phyloP scores from a whole-genome alignment of 2,113 vertebrate species.

The Hirundichthys speculiger region DNA sequence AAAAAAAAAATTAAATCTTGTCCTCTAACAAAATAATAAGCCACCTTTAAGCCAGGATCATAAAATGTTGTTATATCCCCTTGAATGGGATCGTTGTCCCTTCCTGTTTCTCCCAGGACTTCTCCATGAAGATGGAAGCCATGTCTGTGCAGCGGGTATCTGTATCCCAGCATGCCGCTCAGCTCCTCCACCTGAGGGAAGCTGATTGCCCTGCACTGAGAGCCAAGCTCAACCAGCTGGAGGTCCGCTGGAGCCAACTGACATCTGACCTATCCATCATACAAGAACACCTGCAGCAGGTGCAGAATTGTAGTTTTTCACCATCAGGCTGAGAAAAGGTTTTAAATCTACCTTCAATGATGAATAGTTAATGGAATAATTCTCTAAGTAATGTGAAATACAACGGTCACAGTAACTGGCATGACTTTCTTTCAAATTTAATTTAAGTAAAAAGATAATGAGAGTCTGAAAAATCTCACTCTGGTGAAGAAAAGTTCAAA shows the following conservation, averaged over 20 bases:
- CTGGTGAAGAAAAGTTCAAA: slow-evolving; percentile 18
- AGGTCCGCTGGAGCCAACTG: slow-evolving; percentile 85
- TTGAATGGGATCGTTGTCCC: not conserved
- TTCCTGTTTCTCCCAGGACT: slow-evolving; percentile 77
- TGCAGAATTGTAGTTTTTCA: slow-evolving; percentile 32
- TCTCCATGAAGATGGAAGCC: slow-evolving; percentile 85
- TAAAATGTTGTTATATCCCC: too few relatives aligned
- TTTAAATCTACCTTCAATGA: too few relatives aligned
- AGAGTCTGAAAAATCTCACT: slow-evolving; percentile 22
- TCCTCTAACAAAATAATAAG: too few relatives aligned
- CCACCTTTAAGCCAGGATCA: too few relatives aligned
- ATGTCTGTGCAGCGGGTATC: slow-evolving; percentile 82
- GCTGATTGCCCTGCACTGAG: slow-evolving; percentile 78
- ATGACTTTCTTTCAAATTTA: not conserved
- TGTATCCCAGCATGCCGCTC: slow-evolving; percentile 78
- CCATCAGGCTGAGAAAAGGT: too few relatives aligned
- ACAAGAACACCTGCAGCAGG: slow-evolving; percentile 89
- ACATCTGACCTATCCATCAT: slow-evolving; percentile 80
- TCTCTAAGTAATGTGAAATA: not conserved
- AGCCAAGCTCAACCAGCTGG: slow-evolving; percentile 80
- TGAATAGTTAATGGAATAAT: too few relatives aligned
- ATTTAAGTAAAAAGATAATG: slow-evolving; percentile 46
- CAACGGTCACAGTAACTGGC: not conserved
- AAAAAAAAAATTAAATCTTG: too few relatives aligned
- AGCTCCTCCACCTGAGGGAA: slow-evolving; percentile 84